Percentiles rank a stretch among this genome's conserved stretches.
phyloP scores from a whole-genome alignment of 2,797 vertebrate species.

The Aselliscus stoliczkanus region DNA sequence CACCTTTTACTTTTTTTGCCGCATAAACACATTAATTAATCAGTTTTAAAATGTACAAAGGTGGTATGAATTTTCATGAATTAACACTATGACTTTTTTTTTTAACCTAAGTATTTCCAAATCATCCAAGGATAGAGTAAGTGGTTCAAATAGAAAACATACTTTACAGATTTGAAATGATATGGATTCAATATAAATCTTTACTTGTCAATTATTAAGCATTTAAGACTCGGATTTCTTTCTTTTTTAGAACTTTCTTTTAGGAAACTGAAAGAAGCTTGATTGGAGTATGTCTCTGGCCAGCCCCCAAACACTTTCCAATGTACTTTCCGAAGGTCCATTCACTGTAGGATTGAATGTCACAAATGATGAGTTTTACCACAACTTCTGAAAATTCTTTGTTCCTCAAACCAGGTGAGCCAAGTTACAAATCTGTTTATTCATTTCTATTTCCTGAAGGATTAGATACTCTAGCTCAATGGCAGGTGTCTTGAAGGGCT shows the following conservation, averaged over 20 bases:
- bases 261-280: constrained; percentile 13
- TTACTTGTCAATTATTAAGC: not conserved
- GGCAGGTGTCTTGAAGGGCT: constrained; percentile 2
- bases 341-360: constrained; percentile 9
- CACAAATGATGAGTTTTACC: constrained; percentile 18
- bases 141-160: not conserved
- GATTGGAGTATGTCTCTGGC: not conserved
- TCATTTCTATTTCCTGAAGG: constrained; percentile 60
- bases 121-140: not conserved
- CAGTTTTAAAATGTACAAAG: constrained; percentile 17
- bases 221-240: not conserved
- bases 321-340: not conserved
- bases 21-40: constrained; percentile 32
- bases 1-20: not conserved
- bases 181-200: constrained; percentile 11
- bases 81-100: not conserved
- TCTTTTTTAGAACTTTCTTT: not conserved
- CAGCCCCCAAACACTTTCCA: not conserved
- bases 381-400: constrained; percentile 65
- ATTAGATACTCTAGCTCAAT: constrained; percentile 32
- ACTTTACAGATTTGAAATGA: constrained; percentile 27
- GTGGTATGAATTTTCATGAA: constrained; percentile 32
- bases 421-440: constrained; percentile 62
- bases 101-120: constrained; percentile 21
- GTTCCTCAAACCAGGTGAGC: constrained; percentile 52